Conservation (phyloP, 2,888 invertebrate species). For the Physocephala rufipes region DNA sequence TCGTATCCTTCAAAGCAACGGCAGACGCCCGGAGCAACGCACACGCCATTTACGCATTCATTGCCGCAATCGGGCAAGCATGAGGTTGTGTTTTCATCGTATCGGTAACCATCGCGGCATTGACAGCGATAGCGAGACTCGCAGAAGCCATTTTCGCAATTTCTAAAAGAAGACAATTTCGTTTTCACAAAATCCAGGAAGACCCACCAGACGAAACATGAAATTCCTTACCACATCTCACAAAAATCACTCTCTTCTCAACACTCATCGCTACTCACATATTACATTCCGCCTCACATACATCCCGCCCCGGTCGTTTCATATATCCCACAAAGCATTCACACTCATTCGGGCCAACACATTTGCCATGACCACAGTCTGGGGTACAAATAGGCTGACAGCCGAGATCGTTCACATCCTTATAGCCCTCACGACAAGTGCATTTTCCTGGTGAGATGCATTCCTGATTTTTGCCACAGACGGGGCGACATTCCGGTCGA, state of each 20-base stretch:
- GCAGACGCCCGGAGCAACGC: slow-evolving; percentile 71
- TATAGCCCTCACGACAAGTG: slow-evolving; percentile 56
- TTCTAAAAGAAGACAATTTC: slow-evolving; percentile 44
- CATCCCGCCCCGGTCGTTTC: slow-evolving; percentile 55
- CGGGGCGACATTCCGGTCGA: slow-evolving; percentile 58
- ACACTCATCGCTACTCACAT: slow-evolving; percentile 50
- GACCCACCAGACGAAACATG: not conserved
- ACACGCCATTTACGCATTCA: slow-evolving; percentile 68
- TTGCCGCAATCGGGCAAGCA: slow-evolving; percentile 59
- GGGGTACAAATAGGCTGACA: slow-evolving; percentile 62
- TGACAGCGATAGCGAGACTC: slow-evolving; percentile 63
- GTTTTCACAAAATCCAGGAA: not conserved
- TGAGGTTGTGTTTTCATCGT: slow-evolving; percentile 53
- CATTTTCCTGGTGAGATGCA: slow-evolving; percentile 56
- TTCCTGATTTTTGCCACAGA: slow-evolving; percentile 59
- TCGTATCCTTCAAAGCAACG: slow-evolving; percentile 70
- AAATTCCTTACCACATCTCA: not conserved
- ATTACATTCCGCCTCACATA: slow-evolving; percentile 61
- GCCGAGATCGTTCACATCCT: slow-evolving; percentile 52
- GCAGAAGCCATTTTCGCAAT: slow-evolving; percentile 68
- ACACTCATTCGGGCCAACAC: slow-evolving; percentile 58
- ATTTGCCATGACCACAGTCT: slow-evolving; percentile 61
- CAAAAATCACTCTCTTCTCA: not conserved
- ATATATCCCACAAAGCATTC: slow-evolving; percentile 65
- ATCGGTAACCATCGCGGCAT: slow-evolving; percentile 61